A percentile compares a stretch with the other conserved stretches of the same genome.
phyloP scores from a whole-genome alignment of 2,797 vertebrate genomes.

The Sylvilagus floridanus region DNA sequence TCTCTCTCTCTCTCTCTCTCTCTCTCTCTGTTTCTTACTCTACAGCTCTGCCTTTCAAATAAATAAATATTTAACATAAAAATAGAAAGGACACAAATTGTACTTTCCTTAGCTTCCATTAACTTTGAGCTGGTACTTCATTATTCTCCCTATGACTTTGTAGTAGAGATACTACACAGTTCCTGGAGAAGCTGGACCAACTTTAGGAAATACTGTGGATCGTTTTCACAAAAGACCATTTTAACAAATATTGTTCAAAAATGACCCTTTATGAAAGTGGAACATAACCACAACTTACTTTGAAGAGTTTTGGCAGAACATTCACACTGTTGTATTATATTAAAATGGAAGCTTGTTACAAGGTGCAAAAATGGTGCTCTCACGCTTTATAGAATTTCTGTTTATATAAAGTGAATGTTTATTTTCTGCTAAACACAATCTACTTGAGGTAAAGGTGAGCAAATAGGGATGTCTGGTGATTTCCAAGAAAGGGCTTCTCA shows the following conservation, averaged over 20 bases:
- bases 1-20: too few relatives aligned
- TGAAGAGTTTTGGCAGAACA: neutral
- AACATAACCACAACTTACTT: neutral
- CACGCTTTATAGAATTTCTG: neutral
- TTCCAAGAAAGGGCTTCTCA: conserved; percentile 28
- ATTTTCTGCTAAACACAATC: neutral
- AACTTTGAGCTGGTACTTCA: neutral
- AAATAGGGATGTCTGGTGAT: conserved; percentile 15
- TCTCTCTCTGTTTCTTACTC: too few relatives aligned
- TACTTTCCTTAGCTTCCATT: neutral
- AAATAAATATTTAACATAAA: too few relatives aligned
- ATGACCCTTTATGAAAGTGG: neutral
- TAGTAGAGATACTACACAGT: neutral
- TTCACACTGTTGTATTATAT: neutral
- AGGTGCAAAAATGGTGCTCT: neutral
- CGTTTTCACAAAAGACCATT: neutral
- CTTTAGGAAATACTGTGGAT: neutral
- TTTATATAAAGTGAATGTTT: conserved; percentile 37
- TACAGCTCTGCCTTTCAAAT: too few relatives aligned
- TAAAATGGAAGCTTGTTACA: conserved; percentile 43
- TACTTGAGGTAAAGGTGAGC: conserved; percentile 15
- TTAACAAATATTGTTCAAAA: neutral
- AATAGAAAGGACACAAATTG: neutral
- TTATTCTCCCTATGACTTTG: neutral
- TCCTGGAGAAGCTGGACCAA: neutral